Evolutionary conservation across 37 sponge, comb jelly and placozoan genomes (phyloP).

Genomic region (Halichondria panicea): DNA sequence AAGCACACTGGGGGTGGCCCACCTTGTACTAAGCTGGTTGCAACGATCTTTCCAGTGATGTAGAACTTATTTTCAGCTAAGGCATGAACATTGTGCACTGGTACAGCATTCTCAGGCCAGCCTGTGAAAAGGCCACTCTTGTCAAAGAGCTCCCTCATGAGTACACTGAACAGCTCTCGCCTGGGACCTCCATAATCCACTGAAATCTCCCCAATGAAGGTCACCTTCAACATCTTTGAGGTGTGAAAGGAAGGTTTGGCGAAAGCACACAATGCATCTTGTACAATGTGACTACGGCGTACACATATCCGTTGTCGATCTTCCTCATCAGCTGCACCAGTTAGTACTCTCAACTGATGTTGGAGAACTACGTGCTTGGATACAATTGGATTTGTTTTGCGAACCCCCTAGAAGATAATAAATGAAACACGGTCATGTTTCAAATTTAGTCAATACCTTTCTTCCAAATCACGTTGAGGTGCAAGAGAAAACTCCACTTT

Average conservation of each 20-base stretch:
- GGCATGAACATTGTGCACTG: slow-evolving; percentile 24
- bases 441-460: no score
- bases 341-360: slow-evolving; percentile 16
- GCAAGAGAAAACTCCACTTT: no score
- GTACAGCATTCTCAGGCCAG: slow-evolving; percentile 41
- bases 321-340: slow-evolving; percentile 16
- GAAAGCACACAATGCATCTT: slow-evolving; percentile 28
- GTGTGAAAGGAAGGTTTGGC: slow-evolving; percentile 27
- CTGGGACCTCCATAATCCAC: slow-evolving; percentile 47
- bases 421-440: no score
- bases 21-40: slow-evolving; percentile 32
- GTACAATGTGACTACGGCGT: slow-evolving; percentile 15
- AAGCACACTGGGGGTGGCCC: slow-evolving; percentile 36
- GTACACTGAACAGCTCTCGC: slow-evolving; percentile 30
- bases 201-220: slow-evolving; percentile 38
- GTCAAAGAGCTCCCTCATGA: slow-evolving; percentile 3
- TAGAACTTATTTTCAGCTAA: slow-evolving; percentile 19
- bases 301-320: slow-evolving; percentile 21
- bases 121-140: not conserved
- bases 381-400: no score
- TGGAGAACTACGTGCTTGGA: slow-evolving; percentile 20
- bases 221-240: slow-evolving; percentile 19
- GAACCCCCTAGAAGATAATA: no score
- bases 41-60: slow-evolving; percentile 26
- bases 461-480: no score